These are phyloP conservation scores for Ecliptopera silaceata DNA, from an alignment of 2,888 invertebrate genomes.

Conservation along the genomic window DNA sequence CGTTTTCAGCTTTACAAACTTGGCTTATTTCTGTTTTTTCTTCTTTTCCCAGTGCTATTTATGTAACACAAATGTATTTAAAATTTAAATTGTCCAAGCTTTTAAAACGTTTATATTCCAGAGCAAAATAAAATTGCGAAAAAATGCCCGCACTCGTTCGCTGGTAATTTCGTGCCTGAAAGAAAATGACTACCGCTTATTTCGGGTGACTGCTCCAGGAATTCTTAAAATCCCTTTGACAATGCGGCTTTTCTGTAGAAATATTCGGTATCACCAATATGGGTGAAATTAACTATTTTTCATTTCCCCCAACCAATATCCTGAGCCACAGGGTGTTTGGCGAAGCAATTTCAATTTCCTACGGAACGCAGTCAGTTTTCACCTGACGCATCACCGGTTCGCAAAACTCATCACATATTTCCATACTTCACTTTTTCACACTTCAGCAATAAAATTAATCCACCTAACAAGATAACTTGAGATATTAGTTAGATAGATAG, in stretches of 20 bases:
- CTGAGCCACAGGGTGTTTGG: slow-evolving; percentile 65
- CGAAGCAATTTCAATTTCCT: slow-evolving; percentile 74
- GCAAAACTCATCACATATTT: neutral
- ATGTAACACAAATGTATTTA: neutral
- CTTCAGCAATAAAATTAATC: too few species aligned
- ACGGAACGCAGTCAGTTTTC: slow-evolving; percentile 52
- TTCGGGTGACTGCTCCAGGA: slow-evolving; percentile 36
- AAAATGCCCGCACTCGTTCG: neutral
- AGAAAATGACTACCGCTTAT: slow-evolving; percentile 37
- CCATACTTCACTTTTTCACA: too few species aligned
- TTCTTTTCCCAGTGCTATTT: neutral
- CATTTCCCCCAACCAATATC: slow-evolving; percentile 69
- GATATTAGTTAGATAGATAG: too few species aligned
- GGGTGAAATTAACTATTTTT: slow-evolving; percentile 54
- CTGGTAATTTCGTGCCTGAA: slow-evolving; percentile 32
- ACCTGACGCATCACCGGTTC: slow-evolving; percentile 26
- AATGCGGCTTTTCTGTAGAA: slow-evolving; percentile 26
- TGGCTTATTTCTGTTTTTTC: too few species aligned
- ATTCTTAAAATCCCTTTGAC: slow-evolving; percentile 32
- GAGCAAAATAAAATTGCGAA: neutral
- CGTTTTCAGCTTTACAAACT: too few species aligned
- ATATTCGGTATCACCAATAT: slow-evolving; percentile 35
- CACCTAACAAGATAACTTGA: too few species aligned
- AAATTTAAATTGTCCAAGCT: neutral
- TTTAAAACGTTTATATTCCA: neutral